phyloP scores from a whole-genome alignment of 2,888 invertebrate genomes.

The Eumerus sabulonum region DNA sequence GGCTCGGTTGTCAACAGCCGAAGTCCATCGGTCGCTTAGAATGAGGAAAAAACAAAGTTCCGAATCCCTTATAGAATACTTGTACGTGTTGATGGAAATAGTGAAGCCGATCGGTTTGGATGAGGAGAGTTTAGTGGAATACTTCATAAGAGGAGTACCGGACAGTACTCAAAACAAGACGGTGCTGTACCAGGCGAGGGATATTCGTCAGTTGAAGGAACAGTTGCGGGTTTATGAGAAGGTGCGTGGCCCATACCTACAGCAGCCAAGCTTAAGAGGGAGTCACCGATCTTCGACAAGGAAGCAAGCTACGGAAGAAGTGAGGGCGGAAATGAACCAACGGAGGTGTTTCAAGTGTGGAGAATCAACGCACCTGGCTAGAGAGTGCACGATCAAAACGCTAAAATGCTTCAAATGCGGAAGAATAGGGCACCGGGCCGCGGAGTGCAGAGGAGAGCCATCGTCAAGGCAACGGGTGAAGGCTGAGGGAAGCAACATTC shows the following conservation, averaged over 20 bases:
- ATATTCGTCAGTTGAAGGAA: constrained; percentile 17
- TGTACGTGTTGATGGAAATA: constrained; percentile 30
- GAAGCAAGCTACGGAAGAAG: too few species aligned
- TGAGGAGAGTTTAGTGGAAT: constrained; percentile 44
- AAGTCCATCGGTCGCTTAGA: constrained; percentile 48
- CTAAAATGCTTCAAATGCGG: too few species aligned
- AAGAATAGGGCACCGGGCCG: too few species aligned
- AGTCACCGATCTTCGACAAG: not conserved
- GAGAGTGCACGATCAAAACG: not conserved
- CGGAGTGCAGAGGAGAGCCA: too few species aligned
- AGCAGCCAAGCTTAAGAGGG: constrained; percentile 7
- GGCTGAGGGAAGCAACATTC: not conserved
- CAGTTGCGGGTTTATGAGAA: constrained; percentile 37
- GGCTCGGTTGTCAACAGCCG: constrained; percentile 22
- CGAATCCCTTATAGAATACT: constrained; percentile 34
- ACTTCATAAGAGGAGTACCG: constrained; percentile 31
- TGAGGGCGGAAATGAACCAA: too few species aligned
- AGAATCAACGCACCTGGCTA: not conserved
- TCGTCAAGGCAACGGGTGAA: too few species aligned
- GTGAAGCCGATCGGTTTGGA: constrained; percentile 26
- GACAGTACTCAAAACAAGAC: constrained; percentile 28
- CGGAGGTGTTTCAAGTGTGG: constrained; percentile 14
- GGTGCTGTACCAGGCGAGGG: constrained; percentile 38
- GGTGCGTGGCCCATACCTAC: constrained; percentile 20
- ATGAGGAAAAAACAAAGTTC: constrained; percentile 39